Evolutionary conservation across 1,140 invertebrate genomes (phyloP).

Genomic region (Ostrea denselamellosa): DNA sequence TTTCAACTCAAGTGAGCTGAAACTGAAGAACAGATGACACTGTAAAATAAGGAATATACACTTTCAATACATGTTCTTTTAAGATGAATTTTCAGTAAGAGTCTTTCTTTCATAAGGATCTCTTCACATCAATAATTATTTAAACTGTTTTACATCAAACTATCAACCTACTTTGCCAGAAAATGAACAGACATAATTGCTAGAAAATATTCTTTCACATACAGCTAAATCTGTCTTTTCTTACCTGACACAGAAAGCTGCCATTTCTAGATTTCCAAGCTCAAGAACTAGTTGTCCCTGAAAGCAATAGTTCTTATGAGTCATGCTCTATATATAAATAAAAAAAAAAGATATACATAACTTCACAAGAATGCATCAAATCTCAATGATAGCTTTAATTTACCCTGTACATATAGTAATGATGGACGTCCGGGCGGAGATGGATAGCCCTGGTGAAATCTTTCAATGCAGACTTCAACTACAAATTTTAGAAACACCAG

Average conservation of each 20-base stretch:
- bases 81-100: no score
- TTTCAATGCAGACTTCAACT: constrained; percentile 75
- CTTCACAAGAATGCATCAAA: not conserved
- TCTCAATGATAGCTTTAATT: constrained; percentile 46
- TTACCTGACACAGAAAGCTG: constrained; percentile 77
- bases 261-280: constrained; percentile 75
- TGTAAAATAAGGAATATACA: no score
- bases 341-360: not conserved
- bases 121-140: no score
- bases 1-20: no score
- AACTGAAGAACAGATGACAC: no score
- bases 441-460: constrained; percentile 78
- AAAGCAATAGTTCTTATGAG: constrained; percentile 12
- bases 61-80: no score
- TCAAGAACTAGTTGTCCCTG: constrained; percentile 77
- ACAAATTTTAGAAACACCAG: constrained; percentile 40
- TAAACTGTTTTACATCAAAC: no score
- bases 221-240: not conserved
- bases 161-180: no score
- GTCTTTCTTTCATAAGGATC: no score
- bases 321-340: not conserved
- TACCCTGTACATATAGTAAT: constrained; percentile 78
- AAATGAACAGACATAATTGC: no score
- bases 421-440: constrained; percentile 73
- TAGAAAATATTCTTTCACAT: no score